Conservation (phyloP, 2,888 invertebrate genomes). For the Phortica magna region DNA sequence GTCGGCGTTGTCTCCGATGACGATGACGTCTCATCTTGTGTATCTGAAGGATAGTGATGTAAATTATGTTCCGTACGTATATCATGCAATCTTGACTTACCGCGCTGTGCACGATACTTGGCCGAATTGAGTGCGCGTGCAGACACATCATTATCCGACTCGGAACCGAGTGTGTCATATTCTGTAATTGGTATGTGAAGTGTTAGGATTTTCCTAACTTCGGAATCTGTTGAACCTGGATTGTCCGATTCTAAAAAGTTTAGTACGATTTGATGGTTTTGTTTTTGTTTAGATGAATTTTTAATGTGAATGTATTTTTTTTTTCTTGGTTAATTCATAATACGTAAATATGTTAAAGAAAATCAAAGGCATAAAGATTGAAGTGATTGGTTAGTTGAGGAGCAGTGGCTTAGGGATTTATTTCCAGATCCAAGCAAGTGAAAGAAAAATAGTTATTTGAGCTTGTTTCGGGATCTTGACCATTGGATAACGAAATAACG, state of each 20-base stretch:
- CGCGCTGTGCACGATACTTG: slow-evolving; percentile 78
- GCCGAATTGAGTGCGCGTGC: slow-evolving; percentile 81
- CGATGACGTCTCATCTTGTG: slow-evolving; percentile 87
- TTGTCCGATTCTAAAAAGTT: slow-evolving; percentile 90
- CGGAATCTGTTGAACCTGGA: slow-evolving; percentile 96
- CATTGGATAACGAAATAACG: no score
- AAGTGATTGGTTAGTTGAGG: slow-evolving; percentile 5
- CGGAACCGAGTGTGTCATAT: slow-evolving; percentile 90
- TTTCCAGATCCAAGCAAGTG: neutral
- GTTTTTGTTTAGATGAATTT: slow-evolving; percentile 63
- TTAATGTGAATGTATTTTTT: slow-evolving; percentile 62
- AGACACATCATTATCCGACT: slow-evolving; percentile 88
- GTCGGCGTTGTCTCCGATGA: slow-evolving; percentile 88
- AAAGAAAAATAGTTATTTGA: neutral
- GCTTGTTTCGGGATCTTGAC: no score
- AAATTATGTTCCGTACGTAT: slow-evolving; percentile 8
- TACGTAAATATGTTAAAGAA: slow-evolving; percentile 44
- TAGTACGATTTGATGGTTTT: slow-evolving; percentile 78
- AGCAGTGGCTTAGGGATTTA: slow-evolving; percentile 22
- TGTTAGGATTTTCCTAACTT: slow-evolving; percentile 95
- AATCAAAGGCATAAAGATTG: slow-evolving; percentile 24
- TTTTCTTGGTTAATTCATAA: slow-evolving; percentile 44
- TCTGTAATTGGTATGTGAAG: slow-evolving; percentile 96
- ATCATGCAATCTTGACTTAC: slow-evolving; percentile 55
- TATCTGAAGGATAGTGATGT: slow-evolving; percentile 77